Evolutionary conservation across 1,140 invertebrate genomes (phyloP).

Genomic region (Mylabris phalerata): DNA sequence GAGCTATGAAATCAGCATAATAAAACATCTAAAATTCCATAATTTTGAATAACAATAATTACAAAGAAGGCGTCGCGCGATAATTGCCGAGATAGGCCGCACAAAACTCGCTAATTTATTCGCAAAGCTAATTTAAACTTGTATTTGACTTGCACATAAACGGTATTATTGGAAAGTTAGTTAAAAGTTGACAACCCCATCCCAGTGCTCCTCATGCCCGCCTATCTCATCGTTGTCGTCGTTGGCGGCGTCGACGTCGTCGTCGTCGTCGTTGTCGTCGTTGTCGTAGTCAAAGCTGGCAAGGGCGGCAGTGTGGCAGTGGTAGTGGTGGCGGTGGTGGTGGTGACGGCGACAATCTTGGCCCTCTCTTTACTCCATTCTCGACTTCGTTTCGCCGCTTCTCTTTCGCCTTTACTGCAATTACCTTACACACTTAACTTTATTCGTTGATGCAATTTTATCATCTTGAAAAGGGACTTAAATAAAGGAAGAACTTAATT

Average conservation of each 20-base stretch:
- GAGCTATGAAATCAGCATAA: conserved; percentile 38
- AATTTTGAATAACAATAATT: conserved; percentile 42
- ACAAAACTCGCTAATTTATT: conserved; percentile 40
- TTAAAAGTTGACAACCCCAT: conserved; percentile 38
- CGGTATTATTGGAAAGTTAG: conserved; percentile 39
- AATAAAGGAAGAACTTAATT: conserved; percentile 13
- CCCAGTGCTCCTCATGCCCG: neutral
- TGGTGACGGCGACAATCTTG: neutral
- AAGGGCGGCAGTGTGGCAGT: neutral
- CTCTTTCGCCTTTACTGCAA: conserved; percentile 9
- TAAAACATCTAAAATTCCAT: conserved; percentile 40
- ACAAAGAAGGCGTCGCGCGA: conserved; percentile 36
- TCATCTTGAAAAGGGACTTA: conserved; percentile 4
- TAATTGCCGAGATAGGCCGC: conserved; percentile 41
- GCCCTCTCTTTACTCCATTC: conserved; percentile 3
- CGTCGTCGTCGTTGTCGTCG: neutral
- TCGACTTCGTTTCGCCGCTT: neutral
- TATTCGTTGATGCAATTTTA: conserved; percentile 18
- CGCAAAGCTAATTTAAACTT: conserved; percentile 42
- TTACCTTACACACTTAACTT: conserved; percentile 21
- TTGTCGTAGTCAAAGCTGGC: neutral
- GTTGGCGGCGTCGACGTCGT: neutral
- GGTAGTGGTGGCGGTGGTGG: neutral
- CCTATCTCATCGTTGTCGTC: neutral
- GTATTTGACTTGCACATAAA: conserved; percentile 42